Percentiles rank a stretch among this genome's conserved stretches.
Conservation (phyloP, 2,797 vertebrate species). For the Australoheros facetus region DNA sequence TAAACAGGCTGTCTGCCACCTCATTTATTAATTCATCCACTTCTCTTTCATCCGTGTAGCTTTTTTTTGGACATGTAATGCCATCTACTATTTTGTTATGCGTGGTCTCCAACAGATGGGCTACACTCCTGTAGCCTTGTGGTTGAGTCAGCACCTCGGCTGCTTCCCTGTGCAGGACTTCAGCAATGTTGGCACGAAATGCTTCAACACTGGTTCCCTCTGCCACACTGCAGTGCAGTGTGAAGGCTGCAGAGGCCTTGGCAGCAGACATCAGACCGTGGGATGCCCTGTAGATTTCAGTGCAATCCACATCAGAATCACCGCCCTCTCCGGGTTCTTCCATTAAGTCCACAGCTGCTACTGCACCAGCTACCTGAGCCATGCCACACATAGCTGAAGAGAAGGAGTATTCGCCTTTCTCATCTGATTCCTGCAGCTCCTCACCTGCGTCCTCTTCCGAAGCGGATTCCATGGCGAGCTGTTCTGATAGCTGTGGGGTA, state of each 20-base stretch:
- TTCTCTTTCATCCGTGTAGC: constrained; percentile 77
- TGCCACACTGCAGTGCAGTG: constrained; percentile 83
- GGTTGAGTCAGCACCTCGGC: constrained; percentile 85
- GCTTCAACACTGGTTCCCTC: constrained; percentile 84
- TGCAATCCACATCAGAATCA: constrained; percentile 68
- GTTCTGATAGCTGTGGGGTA: constrained; percentile 87
- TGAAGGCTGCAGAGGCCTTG: constrained; percentile 82
- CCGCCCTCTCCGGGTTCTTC: constrained; percentile 60
- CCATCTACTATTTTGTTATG: constrained; percentile 87
- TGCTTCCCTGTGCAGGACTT: constrained; percentile 88
- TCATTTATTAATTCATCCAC: constrained; percentile 88
- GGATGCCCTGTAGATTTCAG: constrained; percentile 76
- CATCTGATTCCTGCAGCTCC: constrained; percentile 58
- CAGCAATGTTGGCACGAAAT: constrained; percentile 86
- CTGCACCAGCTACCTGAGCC: constrained; percentile 90
- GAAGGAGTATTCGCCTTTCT: constrained; percentile 83
- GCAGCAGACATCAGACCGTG: constrained; percentile 84
- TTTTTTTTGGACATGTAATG: constrained; percentile 81
- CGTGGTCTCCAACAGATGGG: constrained; percentile 87
- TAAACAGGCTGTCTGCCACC: constrained; percentile 88
- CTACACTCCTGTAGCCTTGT: constrained; percentile 82
- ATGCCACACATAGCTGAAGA: constrained; percentile 91
- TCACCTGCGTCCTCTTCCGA: constrained; percentile 53
- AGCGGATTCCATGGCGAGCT: constrained; percentile 82
- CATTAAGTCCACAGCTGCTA: constrained; percentile 87